phyloP scores from a whole-genome alignment of 30 jellyfish, hydroid and myxozoan genomes.

The Hydractinia echinata region DNA sequence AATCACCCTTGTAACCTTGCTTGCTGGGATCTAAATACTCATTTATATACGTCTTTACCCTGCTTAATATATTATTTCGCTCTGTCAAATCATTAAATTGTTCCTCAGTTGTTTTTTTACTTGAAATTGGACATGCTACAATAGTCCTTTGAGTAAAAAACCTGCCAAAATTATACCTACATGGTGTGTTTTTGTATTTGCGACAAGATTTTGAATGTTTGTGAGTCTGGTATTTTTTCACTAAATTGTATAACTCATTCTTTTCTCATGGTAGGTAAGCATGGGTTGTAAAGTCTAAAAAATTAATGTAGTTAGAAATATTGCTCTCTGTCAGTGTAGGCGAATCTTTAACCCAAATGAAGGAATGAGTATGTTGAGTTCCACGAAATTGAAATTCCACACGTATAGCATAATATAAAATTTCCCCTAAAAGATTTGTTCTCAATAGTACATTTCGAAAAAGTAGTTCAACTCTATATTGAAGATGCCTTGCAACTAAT shows the following conservation, averaged over 20 bases:
- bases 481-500: constrained; percentile 4
- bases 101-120: not conserved
- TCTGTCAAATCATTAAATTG: not conserved
- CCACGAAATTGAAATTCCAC: constrained; percentile 22
- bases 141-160: not conserved
- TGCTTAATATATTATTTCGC: not conserved
- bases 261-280: not conserved
- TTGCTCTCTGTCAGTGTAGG: constrained; percentile 17
- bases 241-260: not conserved
- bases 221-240: not conserved
- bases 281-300: not conserved
- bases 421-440: not conserved
- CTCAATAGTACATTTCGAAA: not conserved
- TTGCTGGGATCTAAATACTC: not conserved
- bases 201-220: not conserved
- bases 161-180: not conserved
- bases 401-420: not conserved
- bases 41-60: not conserved
- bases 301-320: not conserved
- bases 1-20: too few species aligned
- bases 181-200: not conserved
- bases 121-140: not conserved
- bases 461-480: not conserved
- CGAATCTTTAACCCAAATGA: constrained; percentile 15
- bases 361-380: constrained; percentile 15